Conservation (phyloP, 2,888 invertebrate genomes). For the Drosophila paramelanica region DNA sequence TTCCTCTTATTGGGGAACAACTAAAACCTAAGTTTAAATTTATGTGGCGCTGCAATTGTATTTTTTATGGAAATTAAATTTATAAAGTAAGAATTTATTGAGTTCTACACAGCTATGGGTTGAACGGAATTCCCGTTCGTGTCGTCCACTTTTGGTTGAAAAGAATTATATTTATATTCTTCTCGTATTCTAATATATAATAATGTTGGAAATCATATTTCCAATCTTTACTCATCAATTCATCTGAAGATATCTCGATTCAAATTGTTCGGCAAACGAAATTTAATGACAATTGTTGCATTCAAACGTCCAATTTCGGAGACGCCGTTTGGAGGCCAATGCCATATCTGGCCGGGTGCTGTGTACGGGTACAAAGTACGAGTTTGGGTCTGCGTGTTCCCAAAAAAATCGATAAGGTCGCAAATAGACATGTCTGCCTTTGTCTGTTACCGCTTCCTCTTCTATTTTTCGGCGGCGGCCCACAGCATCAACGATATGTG, state of each 20-base stretch:
- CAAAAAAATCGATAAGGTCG: conserved; percentile 73
- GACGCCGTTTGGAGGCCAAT: conserved; percentile 28
- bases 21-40: conserved; percentile 51
- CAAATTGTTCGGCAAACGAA: conserved; percentile 29
- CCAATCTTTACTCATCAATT: not conserved
- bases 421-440: conserved; percentile 76
- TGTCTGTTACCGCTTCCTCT: conserved; percentile 12
- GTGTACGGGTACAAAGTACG: not conserved
- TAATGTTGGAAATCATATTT: not conserved
- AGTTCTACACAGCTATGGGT: conserved; percentile 2
- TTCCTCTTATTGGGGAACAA: conserved; percentile 4
- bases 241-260: not conserved
- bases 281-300: conserved; percentile 80
- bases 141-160: conserved; percentile 37
- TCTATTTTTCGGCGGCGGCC: conserved; percentile 32
- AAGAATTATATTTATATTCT: not conserved
- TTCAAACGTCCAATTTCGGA: conserved; percentile 73
- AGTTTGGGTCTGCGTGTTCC: conserved; percentile 21
- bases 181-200: not conserved
- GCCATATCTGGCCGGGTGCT: conserved; percentile 11
- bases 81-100: conserved; percentile 56
- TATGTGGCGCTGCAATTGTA: conserved; percentile 67
- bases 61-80: conserved; percentile 55
- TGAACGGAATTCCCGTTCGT: conserved; percentile 52
- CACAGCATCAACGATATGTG: conserved; percentile 72